Conservation (phyloP, 2,113 vertebrate species). For the Aspiorhynchus laticeps region DNA sequence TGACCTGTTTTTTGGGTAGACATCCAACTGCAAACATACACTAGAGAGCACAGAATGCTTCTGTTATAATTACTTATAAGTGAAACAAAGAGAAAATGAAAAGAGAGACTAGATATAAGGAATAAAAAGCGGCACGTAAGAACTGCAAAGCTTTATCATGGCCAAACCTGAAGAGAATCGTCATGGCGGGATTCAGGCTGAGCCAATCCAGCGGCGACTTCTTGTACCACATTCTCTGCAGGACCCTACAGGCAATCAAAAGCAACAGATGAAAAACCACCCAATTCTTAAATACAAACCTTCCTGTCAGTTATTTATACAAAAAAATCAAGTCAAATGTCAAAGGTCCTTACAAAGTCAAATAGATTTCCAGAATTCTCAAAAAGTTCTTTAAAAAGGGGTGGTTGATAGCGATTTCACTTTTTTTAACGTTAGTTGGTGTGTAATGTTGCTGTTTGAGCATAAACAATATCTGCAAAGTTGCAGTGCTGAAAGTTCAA, state of each 20-base stretch:
- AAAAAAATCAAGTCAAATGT: background rate
- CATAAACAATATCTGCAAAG: too few relatives aligned
- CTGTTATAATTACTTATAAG: background rate
- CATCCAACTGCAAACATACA: background rate
- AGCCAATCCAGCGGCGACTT: constrained; percentile 50
- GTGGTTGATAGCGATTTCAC: too few relatives aligned
- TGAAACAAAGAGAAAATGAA: background rate
- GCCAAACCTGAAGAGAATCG: constrained; percentile 71
- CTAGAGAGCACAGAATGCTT: background rate
- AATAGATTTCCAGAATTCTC: background rate
- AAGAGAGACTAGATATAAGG: background rate
- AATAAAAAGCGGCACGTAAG: background rate
- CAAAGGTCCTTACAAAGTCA: background rate
- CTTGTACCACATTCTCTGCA: constrained; percentile 56
- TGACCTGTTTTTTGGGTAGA: background rate
- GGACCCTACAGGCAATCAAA: constrained; percentile 56
- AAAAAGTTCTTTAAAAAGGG: too few relatives aligned
- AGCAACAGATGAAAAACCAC: background rate
- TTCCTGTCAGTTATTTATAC: background rate
- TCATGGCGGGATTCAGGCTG: constrained; percentile 68
- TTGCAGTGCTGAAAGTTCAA: too few relatives aligned
- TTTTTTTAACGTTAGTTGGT: too few relatives aligned
- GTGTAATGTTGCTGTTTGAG: too few relatives aligned
- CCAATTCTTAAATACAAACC: background rate
- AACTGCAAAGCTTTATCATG: background rate